These are phyloP conservation scores for Rhopalosiphum padi DNA, from an alignment of 1,140 invertebrate species.

Conservation along the genomic window DNA sequence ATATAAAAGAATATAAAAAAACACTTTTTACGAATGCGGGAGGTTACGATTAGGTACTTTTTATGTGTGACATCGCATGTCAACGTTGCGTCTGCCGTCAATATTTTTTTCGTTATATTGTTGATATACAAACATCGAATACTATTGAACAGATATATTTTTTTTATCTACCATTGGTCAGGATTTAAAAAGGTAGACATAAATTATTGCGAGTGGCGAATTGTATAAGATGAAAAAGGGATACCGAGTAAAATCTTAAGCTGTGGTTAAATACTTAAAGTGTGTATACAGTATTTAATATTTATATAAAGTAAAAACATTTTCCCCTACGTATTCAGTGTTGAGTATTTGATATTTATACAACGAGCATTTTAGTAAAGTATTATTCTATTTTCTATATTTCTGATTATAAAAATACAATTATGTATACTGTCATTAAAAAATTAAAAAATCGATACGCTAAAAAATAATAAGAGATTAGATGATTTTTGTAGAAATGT, in stretches of 20 bases:
- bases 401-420: not conserved
- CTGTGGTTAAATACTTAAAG: not conserved
- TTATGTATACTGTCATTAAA: not conserved
- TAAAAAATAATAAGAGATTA: not conserved
- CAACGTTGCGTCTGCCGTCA: not conserved
- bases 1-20: not conserved
- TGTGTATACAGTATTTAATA: not conserved
- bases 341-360: not conserved
- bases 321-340: not conserved
- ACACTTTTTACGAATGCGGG: not conserved
- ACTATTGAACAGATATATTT: not conserved
- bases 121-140: not conserved
- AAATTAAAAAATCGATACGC: not conserved
- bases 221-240: not conserved
- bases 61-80: not conserved
- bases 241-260: not conserved
- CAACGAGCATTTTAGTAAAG: not conserved
- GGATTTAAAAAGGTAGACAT: too few species aligned
- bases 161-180: not conserved
- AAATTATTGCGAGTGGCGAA: not conserved
- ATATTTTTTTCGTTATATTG: not conserved
- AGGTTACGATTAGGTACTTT: not conserved
- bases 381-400: not conserved
- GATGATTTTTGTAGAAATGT: not conserved
- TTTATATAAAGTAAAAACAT: not conserved